Evolutionary conservation across 2,888 invertebrate genomes (phyloP).

Genomic region (Melanophora roralis): DNA sequence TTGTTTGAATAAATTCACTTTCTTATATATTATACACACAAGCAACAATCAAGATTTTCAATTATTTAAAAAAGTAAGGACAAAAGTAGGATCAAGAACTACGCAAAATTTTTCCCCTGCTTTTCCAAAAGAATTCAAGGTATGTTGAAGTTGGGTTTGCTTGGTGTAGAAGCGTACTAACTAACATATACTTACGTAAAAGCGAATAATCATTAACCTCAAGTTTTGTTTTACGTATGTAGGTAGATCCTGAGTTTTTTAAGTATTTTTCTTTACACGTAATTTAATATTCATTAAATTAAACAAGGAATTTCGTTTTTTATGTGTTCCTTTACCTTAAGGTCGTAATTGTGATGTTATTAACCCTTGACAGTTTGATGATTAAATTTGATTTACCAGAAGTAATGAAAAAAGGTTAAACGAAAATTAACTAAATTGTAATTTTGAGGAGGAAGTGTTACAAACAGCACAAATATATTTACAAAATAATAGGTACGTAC

Average conservation of each 20-base stretch:
- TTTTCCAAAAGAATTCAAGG: not conserved
- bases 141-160: no score
- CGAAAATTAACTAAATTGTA: not conserved
- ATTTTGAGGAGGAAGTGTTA: no score
- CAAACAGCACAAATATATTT: no score
- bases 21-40: no score
- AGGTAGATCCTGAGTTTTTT: not conserved
- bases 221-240: not conserved
- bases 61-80: no score
- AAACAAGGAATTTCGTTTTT: not conserved
- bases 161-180: not conserved
- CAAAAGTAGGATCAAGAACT: not conserved
- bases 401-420: not conserved
- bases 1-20: no score
- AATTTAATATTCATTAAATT: slow-evolving; percentile 48
- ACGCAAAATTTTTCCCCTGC: not conserved
- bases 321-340: not conserved
- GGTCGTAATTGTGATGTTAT: not conserved
- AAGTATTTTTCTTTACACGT: not conserved
- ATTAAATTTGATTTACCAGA: slow-evolving; percentile 9
- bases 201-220: no score
- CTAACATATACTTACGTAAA: not conserved
- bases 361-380: not conserved
- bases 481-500: no score
- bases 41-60: no score